Evolutionary conservation across 1,140 invertebrate genomes (phyloP), one percentile per base, ranked within the genome.

Genomic region (Maniola jurtina): DNA sequence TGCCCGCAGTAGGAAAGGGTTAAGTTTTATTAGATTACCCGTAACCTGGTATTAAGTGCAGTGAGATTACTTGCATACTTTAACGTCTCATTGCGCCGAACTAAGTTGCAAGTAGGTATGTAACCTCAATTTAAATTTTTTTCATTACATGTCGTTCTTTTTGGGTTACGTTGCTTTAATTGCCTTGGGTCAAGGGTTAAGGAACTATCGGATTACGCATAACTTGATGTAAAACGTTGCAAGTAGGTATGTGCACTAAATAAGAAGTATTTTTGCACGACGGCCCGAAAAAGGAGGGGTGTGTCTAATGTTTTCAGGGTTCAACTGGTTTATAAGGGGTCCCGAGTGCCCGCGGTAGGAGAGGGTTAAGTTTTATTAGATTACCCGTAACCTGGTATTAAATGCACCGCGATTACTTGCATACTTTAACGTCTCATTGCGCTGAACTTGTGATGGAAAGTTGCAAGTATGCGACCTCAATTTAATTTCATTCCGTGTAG

Each of bases 361-460:
- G 66, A 70, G 76, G 74, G 76, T 77, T 76, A 69, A 66, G 66
- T 68, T 77, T 79, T 80, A 80, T 77, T 77, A 77, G 71, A 80
- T 79, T 77, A 77, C 73, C 65, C 54, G 68, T 76, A 73, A 75
- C 69, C 71, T 73, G 61, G 52, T 67, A 65, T 70, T 63, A 71
- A 72, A 64, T 68, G 64, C 40, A 66, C 62, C 52, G 16, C 40
- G 38, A 35, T 50, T 52, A 48, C 35, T 54, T 48, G 48, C 48
- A 36, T 67, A 66, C 61, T 69, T 73, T 68, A 50, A 64, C 62
- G 61, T 40, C 42, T 66, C 60, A 52, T 47, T 63, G 61, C 54
- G 34, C 45, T 11, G 7, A n/a, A 47, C 45, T 47, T 47, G n/a
- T 1, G 5, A 6, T 47, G 45, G 13, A 14, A 47, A 13, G 45